These are phyloP conservation scores for Galbula dea DNA, from an alignment of 2,113 vertebrate species.

Conservation along the genomic window DNA sequence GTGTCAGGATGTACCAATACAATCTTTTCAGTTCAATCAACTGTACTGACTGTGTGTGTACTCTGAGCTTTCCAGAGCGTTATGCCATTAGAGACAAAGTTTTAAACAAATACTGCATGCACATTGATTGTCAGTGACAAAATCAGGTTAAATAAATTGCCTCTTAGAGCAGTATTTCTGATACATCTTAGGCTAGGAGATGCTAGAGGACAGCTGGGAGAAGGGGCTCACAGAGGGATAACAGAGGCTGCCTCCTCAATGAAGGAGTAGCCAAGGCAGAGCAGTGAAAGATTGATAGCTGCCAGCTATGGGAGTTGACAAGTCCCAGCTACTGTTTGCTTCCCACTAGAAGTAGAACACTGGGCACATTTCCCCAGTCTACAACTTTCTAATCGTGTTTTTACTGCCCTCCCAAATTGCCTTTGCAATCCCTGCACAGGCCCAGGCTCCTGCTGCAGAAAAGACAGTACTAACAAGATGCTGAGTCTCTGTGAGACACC, in stretches of 20 bases:
- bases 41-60: background rate
- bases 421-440: background rate
- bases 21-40: background rate
- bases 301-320: background rate
- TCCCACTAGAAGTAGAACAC: background rate
- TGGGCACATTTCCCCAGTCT: background rate
- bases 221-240: background rate
- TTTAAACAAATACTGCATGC: background rate
- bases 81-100: background rate
- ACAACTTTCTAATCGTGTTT: background rate
- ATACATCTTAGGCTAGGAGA: background rate
- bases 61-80: background rate
- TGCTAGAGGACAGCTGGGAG: background rate
- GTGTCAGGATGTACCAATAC: background rate
- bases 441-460: background rate
- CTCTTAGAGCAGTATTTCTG: background rate
- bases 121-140: background rate
- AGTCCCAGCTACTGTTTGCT: background rate
- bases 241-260: background rate
- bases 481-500: background rate
- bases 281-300: background rate
- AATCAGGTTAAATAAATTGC: background rate
- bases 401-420: background rate
- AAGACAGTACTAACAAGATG: background rate
- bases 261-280: background rate